Percentiles rank a stretch among this genome's conserved stretches.
These are phyloP conservation scores for Rambutsinella grinnellia DNA, from an alignment of 2,888 invertebrate genomes.

Conservation along the genomic window DNA sequence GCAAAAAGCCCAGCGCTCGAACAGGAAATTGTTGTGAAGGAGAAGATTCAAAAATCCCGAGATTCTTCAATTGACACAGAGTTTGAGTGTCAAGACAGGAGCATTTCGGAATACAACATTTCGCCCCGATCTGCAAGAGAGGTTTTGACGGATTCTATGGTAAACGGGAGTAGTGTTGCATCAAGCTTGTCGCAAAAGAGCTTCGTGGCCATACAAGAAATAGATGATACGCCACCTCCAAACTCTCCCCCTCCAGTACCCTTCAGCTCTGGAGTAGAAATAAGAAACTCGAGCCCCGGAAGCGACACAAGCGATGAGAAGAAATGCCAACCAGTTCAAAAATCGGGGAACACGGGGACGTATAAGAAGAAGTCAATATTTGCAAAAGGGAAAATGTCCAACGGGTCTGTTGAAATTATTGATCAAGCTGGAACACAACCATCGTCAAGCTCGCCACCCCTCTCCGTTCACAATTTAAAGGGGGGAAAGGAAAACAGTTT, in stretches of 20 bases:
- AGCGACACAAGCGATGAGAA: neutral
- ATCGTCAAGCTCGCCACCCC: neutral
- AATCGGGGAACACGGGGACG: conserved; percentile 15
- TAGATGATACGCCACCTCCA: neutral
- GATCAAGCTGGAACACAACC: conserved; percentile 7
- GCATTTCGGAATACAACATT: conserved; percentile 46
- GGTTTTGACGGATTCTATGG: conserved; percentile 25
- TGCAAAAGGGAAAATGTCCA: neutral
- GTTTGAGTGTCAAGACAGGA: conserved; percentile 37
- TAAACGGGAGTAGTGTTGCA: conserved; percentile 1
- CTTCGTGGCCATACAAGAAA: conserved; percentile 12
- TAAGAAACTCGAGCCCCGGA: neutral
- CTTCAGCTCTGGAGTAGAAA: conserved; percentile 15
- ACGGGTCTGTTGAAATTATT: conserved; percentile 11
- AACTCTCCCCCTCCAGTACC: neutral
- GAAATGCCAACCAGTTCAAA: too few species aligned
- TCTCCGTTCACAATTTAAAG: neutral
- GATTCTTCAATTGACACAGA: conserved; percentile 33
- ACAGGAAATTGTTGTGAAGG: neutral
- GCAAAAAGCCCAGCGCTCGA: neutral
- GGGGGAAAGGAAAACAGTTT: neutral
- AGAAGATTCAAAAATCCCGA: neutral
- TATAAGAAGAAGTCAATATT: conserved; percentile 35
- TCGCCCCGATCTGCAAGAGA: conserved; percentile 41
- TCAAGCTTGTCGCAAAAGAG: conserved; percentile 26